phyloP scores from a whole-genome alignment of 2,888 invertebrate genomes.

The Imbricaverruca yamaguchii region DNA sequence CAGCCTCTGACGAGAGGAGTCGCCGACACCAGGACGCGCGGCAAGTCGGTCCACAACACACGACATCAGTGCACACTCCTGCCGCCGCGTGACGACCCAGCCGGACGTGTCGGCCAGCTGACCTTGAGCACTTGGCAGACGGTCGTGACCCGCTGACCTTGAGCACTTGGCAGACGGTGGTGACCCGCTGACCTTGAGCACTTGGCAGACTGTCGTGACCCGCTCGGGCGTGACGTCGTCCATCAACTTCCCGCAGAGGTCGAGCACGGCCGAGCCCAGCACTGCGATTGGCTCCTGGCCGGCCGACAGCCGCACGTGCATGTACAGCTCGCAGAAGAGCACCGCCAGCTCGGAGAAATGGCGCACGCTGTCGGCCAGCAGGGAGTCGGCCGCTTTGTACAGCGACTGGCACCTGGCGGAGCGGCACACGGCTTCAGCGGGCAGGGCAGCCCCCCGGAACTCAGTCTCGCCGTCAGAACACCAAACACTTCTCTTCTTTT shows the following conservation, averaged over 20 bases:
- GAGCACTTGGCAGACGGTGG: not conserved
- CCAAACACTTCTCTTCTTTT: too few relatives aligned
- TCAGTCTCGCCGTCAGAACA: too few relatives aligned
- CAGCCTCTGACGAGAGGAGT: too few relatives aligned
- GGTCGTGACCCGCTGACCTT: not conserved
- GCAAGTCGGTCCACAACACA: not conserved
- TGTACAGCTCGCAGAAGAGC: constrained; percentile 15
- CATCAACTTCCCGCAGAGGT: not conserved
- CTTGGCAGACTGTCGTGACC: not conserved
- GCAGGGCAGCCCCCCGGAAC: too few relatives aligned
- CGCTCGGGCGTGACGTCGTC: not conserved
- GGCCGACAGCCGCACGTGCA: constrained; percentile 4
- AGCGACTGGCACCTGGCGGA: not conserved
- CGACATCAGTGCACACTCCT: not conserved
- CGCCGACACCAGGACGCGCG: not conserved
- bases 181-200: not conserved
- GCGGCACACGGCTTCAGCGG: too few relatives aligned
- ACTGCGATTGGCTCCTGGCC: constrained; percentile 5
- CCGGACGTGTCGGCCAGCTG: not conserved
- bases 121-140: not conserved
- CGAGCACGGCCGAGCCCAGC: not conserved
- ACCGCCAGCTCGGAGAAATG: not conserved
- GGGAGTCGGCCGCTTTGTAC: not conserved
- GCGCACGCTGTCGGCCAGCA: not conserved
- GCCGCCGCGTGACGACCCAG: not conserved